Evolutionary conservation across 2,797 vertebrate species (phyloP), one percentile per base, ranked within the genome.

Genomic region (Melanotaenia maccullochi): DNA sequence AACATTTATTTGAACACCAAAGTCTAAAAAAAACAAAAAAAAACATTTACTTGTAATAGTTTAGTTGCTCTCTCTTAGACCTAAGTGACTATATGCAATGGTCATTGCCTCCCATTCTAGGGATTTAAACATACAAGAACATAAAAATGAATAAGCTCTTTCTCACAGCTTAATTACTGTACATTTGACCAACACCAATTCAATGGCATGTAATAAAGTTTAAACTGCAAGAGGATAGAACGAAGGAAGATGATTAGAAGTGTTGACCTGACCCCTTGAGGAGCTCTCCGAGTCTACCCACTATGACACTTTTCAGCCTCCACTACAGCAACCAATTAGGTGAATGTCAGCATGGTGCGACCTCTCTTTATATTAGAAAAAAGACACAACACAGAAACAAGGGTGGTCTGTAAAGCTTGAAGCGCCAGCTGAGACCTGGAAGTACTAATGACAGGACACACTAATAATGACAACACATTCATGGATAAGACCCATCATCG

Each of bases 301-400:
- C 86, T 78, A 84, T 78, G 90, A 73, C 67, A 59, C 79, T 89
- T 83, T 88, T 89, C 68, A 89, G 78, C 84, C 84, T 80, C 71
- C 78, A 81, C 77, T 77, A 76, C 78, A 66, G 64, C 59, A 78
- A 81, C 89, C 91, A 95, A 95, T 95, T 95, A 95, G 76, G 80
- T 90, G 85, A 95, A 95, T 95, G 94, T 94, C 93, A 94, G 68
- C 72, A 63, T 87, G 85, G 68, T 51, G 52, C 63, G 77, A 88
- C 89, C 81, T 87, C 76, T 93, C 76, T 65, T 91, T 92, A 91
- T 49, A 18, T 30, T 59, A 35, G 18, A 22, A 59, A 68, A 73
- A 90, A 92, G 87, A 89, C 83, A 89, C 62, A 81, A 71, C 76
- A 68, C 72, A 44, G 40, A 85, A 73, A 81, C 80, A 68, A 65